Conservation (phyloP, 2,888 invertebrate species). For the Troilus luridus region DNA sequence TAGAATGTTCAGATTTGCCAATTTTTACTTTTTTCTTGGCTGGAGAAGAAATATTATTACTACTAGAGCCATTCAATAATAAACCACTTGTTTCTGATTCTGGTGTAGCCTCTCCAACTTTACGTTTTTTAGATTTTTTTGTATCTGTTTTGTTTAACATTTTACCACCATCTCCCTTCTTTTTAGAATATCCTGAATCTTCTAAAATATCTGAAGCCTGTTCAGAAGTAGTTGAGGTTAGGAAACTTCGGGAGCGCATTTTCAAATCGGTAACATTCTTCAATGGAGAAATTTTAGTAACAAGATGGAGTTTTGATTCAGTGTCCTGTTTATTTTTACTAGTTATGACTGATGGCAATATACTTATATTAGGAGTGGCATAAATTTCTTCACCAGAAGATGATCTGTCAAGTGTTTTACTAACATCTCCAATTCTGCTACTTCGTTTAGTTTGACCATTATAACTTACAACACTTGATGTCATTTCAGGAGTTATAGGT, state of each 20-base stretch:
- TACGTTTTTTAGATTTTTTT: conserved; percentile 20
- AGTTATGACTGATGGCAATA: no score
- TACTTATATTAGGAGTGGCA: no score
- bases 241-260: no score
- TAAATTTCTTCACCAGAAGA: no score
- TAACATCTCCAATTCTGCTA: neutral
- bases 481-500: neutral
- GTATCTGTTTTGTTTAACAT: neutral
- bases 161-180: neutral
- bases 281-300: no score
- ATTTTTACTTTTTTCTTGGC: neutral
- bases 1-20: neutral
- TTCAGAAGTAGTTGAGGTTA: neutral
- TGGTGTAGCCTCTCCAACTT: neutral
- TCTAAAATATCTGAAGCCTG: no score
- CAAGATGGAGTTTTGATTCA: no score
- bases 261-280: no score
- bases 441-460: no score
- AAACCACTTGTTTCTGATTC: neutral
- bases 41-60: neutral
- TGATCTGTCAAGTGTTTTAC: no score
- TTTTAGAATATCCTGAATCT: neutral
- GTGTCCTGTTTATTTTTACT: no score
- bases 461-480: no score
- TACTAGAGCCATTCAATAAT: neutral